Base-by-base conservation (phyloP, 2,797 vertebrate species). In the Bovichtus diacanthus region DNA sequence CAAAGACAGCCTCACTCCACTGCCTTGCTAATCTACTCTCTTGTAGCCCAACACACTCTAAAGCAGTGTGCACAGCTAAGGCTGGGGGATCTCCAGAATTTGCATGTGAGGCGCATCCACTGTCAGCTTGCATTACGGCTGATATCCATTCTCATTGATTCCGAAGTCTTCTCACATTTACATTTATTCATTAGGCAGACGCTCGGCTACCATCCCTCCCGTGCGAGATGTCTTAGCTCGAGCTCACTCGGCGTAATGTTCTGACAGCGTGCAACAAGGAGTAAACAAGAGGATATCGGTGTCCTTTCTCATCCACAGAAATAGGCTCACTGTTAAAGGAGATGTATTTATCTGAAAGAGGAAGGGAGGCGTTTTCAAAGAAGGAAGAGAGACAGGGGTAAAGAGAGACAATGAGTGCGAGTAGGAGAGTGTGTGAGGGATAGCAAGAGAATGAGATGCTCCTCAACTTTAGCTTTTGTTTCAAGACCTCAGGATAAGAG, bases 161-260 rank as follows among this genome's bases (percentile, higher is more conserved):
- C 70, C 36, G 67, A 81, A 76, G 58, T 87, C 84, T 75, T 78
- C 77, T 76, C 70, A 70, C 88, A 91, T 90, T 92, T 93, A 84
- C 83, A 90, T 93, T 79, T 90, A 91, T 92, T 92, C 89, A 90
- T 93, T 88, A 86, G 76, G 72, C 70, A 66, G 76, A 80, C 46
- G 64, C 47, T 64, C 31, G 7, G 66, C 74, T 80, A 64, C 50
- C 31, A 16, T 51, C 53, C 34, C 64, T 56, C 76, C 73, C 1
- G 7, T n/a, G 60, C 53, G 18, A 70, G 71, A 73, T 67, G 75
- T 79, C 86, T 81, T 21, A 65, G 85, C 76, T 59, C 3, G 3
- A 64, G 70, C 80, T 86, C 79, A 78, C 87, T 69, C 46, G 61
- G 74, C 29, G 72, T 82, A 81, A 74, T 90, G 79, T 75, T 82